phyloP scores from a whole-genome alignment of 2,888 invertebrate genomes.

The Adela reaumurella region DNA sequence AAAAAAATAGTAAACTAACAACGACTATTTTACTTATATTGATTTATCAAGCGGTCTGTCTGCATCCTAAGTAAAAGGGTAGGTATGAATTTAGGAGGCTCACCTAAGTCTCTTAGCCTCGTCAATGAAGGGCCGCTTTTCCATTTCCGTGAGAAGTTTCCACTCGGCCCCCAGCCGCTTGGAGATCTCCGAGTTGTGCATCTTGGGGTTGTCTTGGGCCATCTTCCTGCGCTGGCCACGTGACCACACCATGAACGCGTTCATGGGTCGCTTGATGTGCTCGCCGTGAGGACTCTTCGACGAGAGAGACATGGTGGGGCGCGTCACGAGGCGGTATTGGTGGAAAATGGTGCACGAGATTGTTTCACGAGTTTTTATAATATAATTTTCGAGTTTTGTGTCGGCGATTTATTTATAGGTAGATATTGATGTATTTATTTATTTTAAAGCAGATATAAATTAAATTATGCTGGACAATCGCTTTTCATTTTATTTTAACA shows the following conservation, averaged over 20 bases:
- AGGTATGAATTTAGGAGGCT: too few relatives aligned
- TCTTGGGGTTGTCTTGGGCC: constrained; percentile 91
- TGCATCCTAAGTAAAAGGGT: too few relatives aligned
- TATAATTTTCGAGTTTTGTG: too few relatives aligned
- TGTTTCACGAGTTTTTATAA: too few relatives aligned
- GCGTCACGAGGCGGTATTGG: not conserved
- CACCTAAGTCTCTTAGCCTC: constrained; percentile 85
- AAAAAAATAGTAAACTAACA: too few relatives aligned
- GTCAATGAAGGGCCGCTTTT: constrained; percentile 87
- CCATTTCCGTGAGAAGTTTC: constrained; percentile 81
- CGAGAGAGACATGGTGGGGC: constrained; percentile 32
- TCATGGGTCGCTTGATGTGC: constrained; percentile 93
- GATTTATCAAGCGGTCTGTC: too few relatives aligned
- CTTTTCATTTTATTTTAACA: too few relatives aligned
- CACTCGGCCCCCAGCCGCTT: constrained; percentile 85
- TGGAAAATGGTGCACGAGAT: not conserved
- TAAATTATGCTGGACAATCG: too few relatives aligned
- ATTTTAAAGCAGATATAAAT: too few relatives aligned
- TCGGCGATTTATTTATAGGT: too few relatives aligned
- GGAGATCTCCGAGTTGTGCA: constrained; percentile 91
- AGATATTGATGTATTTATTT: too few relatives aligned
- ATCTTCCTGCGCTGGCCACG: constrained; percentile 84
- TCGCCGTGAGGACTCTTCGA: constrained; percentile 52
- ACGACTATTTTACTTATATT: too few relatives aligned
- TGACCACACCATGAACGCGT: constrained; percentile 94